Evolutionary conservation across 1,140 invertebrate species (phyloP), one percentile per base, ranked within the genome.

Genomic region (Globodera ellingtonae): DNA sequence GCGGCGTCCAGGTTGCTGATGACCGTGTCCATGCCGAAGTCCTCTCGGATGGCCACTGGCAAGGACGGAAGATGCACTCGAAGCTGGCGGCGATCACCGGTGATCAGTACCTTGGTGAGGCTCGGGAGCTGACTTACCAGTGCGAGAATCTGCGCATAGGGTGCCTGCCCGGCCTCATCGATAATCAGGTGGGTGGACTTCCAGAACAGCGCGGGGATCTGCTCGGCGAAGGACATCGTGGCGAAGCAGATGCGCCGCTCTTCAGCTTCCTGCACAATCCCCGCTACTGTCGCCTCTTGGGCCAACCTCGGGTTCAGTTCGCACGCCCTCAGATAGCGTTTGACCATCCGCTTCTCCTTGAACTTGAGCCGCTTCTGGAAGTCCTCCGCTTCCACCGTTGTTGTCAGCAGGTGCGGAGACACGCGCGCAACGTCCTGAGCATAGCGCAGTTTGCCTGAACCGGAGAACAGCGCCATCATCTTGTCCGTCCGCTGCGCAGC

Each of bases 11-110:
- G 1, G 35, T 48, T 72, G 6, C 21, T 6, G 72, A 72, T 72
- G 6, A 72, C 72, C 48, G 48, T 72, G 72, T 72, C 72, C 44
- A 72, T 24, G 6, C 72, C 72, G 24, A 72, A 72, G 7, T 59
- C 72, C 7, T 52, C 72, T 9, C 44, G 72, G n/a, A 72, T 59
- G 24, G 72, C 72, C 9, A 50, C 8, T n/a, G 72, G 72, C 48
- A 48, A 44, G n/a, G 72, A 72, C 35, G 48, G 48, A n/a, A 3
- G 47, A n/a, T 9, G 1, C n/a, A 72, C 72, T 0, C 56, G 48
- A 8, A 72, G 72, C 47, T 72, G 72, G 7, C 72, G 18, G 8
- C 72, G 72, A 13, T 72, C 0, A n/a, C 72, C 72, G 7, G 44
- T 72, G 5, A 72, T 47, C 0, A 72, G 10, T 7, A 72, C 44